A percentile compares a stretch with the other conserved stretches of the same genome.
These are phyloP conservation scores for Tapirus terrestris DNA, from an alignment of 2,113 vertebrate genomes.

Conservation along the genomic window DNA sequence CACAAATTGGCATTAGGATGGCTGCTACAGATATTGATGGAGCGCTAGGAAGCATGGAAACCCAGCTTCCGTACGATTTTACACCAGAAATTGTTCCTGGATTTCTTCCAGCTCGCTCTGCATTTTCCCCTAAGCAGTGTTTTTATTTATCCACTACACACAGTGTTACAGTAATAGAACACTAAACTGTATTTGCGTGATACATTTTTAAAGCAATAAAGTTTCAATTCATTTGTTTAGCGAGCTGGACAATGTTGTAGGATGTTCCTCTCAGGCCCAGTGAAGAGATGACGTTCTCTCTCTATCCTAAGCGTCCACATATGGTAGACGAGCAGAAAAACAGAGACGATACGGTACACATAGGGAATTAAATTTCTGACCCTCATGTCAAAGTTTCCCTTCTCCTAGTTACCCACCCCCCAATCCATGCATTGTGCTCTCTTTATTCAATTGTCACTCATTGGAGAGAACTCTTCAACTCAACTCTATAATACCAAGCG, in stretches of 20 bases:
- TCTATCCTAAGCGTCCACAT: accelerated
- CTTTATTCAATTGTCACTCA: accelerated
- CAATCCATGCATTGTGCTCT: accelerated
- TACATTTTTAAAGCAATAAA: not conserved
- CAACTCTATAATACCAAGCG: accelerated
- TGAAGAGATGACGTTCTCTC: not conserved
- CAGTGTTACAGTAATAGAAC: not conserved
- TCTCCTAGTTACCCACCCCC: not conserved
- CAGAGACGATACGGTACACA: accelerated
- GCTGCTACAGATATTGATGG: accelerated
- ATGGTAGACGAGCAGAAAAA: accelerated
- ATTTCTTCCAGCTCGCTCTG: accelerated
- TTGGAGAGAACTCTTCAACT: not conserved
- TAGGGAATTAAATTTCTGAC: not conserved
- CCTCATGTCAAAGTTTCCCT: accelerated
- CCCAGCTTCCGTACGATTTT: not conserved
- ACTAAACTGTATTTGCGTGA: not conserved
- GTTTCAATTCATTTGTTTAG: not conserved
- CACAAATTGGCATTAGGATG: accelerated
- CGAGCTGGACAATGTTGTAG: accelerated
- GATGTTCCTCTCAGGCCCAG: not conserved
- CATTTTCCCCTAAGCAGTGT: accelerated
- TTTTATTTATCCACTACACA: not conserved
- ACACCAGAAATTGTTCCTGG: not conserved
- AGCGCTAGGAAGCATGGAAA: not conserved